A percentile compares a stretch with the other conserved stretches of the same genome.
phyloP scores from a whole-genome alignment of 2,888 invertebrate species.

The Melanargia galathea region DNA sequence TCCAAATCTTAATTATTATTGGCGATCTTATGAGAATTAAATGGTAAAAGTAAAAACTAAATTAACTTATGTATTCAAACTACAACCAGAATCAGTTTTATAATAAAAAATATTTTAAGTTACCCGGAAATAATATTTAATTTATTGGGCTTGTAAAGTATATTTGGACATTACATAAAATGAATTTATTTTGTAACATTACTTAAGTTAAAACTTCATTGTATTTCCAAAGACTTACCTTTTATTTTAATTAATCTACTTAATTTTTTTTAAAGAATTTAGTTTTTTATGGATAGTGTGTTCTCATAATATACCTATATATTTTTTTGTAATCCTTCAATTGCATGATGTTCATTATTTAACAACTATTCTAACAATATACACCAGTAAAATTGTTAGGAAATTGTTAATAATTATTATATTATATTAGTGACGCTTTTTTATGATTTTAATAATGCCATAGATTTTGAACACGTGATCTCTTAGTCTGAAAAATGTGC shows the following conservation, averaged over 20 bases:
- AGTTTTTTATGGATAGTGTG: neutral
- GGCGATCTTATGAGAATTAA: neutral
- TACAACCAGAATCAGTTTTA: neutral
- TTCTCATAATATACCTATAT: no score
- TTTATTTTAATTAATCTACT: no score
- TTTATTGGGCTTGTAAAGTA: neutral
- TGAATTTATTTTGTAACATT: neutral
- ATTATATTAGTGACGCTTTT: neutral
- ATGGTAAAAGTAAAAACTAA: neutral
- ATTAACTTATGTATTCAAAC: neutral
- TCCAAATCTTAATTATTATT: neutral
- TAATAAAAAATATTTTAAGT: neutral
- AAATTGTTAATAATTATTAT: neutral
- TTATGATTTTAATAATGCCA: slow-evolving; percentile 16
- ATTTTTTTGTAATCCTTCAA: neutral
- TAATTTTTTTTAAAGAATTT: neutral
- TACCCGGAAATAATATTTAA: neutral
- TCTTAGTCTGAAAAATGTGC: slow-evolving; percentile 24
- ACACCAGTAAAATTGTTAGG: no score
- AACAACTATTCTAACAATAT: no score
- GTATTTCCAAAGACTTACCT: slow-evolving; percentile 22
- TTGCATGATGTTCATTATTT: no score
- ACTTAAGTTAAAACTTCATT: slow-evolving; percentile 4
- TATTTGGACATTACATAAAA: neutral
- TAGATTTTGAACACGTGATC: slow-evolving; percentile 32